Base-by-base conservation (phyloP, 2,888 invertebrate genomes). In the Aplocera efformata region DNA sequence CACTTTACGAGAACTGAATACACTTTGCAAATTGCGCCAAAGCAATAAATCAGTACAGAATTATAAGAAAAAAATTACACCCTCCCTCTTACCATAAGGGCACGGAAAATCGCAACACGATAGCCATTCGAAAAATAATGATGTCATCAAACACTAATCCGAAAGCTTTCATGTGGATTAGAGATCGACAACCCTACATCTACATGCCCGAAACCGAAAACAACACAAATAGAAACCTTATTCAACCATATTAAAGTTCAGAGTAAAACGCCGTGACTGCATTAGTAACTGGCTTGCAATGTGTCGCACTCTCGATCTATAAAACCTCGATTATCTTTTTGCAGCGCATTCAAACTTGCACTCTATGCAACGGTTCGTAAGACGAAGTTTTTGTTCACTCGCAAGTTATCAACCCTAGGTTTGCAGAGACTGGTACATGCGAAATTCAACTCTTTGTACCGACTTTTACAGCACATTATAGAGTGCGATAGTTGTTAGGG, bases 71-170 rank as follows among this genome's bases (percentile, higher is more conserved):
- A 67, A 65, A 66, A 61, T 58, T 55, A 54, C 56, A 58, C 70
- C 67, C 63, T 50, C 70, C 67, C 63, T 50, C 48, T 51, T 67
- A 73, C 76, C 75, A 58, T 50, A 60, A 64, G 73, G 65, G 73
- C 64, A 55, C 56, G 69, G 68, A 74, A 72, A 80, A 82, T 81
- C 73, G 83, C 79, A 71, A 85, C 81, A 73, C 76, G 80, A 85
- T 80, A 72, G 78, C 80, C 80, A 80, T 86, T 80, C 72, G 75
- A 69, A 75, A 81, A 85, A 85, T 88, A 88, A 88, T 88, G 88
- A 88, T 74, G 83, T 86, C 88, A 88, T 86, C 86, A 88, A 86
- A 88, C 83, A 82, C 86, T 88, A 88, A 88, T 88, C 85, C 81
- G 60, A 79, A 81, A 83, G 88, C 88, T 88, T 88, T 88, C 86